Conservation (phyloP, 92 coral and sea anemone species). For the Actinostola sp. region DNA sequence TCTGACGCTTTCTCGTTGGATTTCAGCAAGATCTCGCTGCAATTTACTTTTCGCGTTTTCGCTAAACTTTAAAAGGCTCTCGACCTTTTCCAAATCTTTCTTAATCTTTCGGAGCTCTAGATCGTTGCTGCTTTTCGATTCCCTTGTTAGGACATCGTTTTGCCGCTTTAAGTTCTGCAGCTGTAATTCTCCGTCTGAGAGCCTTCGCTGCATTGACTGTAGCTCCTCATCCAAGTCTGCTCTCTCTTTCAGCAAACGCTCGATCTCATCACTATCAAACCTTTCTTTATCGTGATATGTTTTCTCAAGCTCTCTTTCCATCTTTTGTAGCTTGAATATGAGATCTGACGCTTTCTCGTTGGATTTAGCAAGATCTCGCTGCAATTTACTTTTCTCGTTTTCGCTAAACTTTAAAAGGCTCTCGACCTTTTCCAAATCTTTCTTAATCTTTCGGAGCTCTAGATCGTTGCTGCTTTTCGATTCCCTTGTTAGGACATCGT, state of each 20-base stretch:
- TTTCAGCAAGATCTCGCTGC: constrained; percentile 59
- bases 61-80: constrained; percentile 53
- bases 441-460: constrained; percentile 37
- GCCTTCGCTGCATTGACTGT: constrained; percentile 46
- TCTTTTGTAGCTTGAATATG: constrained; percentile 34
- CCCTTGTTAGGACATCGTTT: constrained; percentile 36
- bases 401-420: constrained; percentile 59
- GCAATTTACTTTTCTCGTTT: constrained; percentile 59
- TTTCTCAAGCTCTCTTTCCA: constrained; percentile 55
- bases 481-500: constrained; percentile 41
- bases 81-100: constrained; percentile 67
- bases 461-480: constrained; percentile 29
- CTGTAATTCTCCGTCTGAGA: constrained; percentile 49
- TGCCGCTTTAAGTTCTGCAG: constrained; percentile 40
- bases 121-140: constrained; percentile 31
- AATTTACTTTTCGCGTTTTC: constrained; percentile 66
- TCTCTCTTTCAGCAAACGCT: constrained; percentile 47
- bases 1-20: constrained; percentile 57
- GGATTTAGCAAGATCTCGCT: constrained; percentile 57
- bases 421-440: constrained; percentile 69
- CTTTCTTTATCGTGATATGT: constrained; percentile 36
- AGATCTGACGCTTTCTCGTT: constrained; percentile 56
- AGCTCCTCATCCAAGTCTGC: constrained; percentile 54
- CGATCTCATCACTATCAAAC: constrained; percentile 49
- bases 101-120: constrained; percentile 36